Conservation (phyloP, 2,797 vertebrate species). For the Thripadectes ignobilis region DNA sequence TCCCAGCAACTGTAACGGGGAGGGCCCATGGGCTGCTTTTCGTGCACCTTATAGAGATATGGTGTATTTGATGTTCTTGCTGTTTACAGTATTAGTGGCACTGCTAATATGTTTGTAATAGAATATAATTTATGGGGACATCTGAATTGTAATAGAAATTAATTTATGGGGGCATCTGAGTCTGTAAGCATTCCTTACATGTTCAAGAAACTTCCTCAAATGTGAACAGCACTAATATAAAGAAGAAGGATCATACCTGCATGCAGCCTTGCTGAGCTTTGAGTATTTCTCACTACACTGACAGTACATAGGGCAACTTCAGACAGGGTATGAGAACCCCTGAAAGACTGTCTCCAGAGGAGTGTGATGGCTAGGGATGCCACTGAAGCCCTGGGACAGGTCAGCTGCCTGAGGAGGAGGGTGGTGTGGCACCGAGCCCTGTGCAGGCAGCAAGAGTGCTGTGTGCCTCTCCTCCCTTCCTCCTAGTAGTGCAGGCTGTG, state of each 20-base stretch:
- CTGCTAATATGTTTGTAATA: background rate
- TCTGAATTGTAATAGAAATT: background rate
- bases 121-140: background rate
- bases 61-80: background rate
- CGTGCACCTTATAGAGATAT: background rate
- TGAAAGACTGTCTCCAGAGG: background rate
- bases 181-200: background rate
- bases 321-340: background rate
- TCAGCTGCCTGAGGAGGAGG: background rate
- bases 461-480: background rate
- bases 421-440: fast-evolving
- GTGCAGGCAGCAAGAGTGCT: background rate
- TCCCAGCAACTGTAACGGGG: background rate
- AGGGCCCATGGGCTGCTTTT: background rate
- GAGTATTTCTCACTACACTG: background rate
- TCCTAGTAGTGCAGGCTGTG: background rate
- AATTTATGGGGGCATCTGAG: background rate
- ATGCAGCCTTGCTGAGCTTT: background rate
- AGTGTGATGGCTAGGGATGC: background rate
- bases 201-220: background rate
- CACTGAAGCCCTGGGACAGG: background rate
- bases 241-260: background rate
- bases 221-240: background rate
- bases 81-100: background rate
- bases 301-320: background rate